Conservation (phyloP, 92 coral and sea anemone species). For the Phymanthus crucifer region DNA sequence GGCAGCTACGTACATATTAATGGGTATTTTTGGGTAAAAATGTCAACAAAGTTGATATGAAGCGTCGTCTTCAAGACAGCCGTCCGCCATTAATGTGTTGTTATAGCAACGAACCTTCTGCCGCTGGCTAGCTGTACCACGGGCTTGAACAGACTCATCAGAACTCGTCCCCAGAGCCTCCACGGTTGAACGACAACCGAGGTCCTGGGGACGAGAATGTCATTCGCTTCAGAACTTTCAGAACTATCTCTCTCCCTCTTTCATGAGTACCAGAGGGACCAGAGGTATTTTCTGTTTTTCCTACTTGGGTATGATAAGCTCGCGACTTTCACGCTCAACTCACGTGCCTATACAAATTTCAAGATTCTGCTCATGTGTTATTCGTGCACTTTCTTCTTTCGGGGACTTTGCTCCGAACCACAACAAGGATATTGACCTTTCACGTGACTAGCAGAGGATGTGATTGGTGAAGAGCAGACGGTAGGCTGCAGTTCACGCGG, state of each 20-base stretch:
- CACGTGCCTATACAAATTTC: conserved; percentile 18
- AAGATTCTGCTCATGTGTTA: neutral
- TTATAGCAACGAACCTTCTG: conserved; percentile 43
- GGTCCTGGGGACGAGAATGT: too few relatives aligned
- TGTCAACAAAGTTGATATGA: neutral
- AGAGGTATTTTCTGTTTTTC: too few relatives aligned
- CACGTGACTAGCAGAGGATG: conserved; percentile 19
- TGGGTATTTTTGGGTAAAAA: conserved; percentile 14
- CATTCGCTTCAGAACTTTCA: too few relatives aligned
- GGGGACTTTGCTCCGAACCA: conserved; percentile 27
- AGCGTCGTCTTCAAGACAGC: neutral
- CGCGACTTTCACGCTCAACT: conserved; percentile 3
- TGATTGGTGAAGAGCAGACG: conserved; percentile 27
- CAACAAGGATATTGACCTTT: conserved; percentile 9
- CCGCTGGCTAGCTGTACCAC: conserved; percentile 8
- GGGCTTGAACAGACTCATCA: conserved; percentile 18
- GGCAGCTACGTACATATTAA: conserved; percentile 73
- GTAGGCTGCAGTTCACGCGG: conserved; percentile 20
- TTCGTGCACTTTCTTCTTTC: neutral
- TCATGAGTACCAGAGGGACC: too few relatives aligned
- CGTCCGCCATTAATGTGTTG: conserved; percentile 69
- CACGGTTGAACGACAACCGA: too few relatives aligned
- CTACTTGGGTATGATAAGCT: too few relatives aligned
- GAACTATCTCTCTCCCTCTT: too few relatives aligned
- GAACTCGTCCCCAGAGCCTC: too few relatives aligned